These are phyloP conservation scores for Pithys albifrons DNA, from an alignment of 2,113 vertebrate species.

Conservation along the genomic window DNA sequence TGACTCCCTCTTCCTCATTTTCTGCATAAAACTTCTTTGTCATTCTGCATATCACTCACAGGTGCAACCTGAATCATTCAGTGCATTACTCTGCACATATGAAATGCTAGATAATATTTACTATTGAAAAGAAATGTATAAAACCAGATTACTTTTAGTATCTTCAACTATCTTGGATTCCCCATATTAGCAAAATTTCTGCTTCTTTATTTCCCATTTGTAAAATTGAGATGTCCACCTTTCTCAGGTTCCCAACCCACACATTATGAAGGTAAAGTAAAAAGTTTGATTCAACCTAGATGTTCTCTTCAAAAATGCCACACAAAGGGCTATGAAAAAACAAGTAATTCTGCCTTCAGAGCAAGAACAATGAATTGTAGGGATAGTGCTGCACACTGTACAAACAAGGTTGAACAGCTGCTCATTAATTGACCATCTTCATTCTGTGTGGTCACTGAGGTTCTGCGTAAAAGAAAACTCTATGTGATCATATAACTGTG, in stretches of 20 bases:
- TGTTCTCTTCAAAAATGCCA: neutral
- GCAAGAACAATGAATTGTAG: neutral
- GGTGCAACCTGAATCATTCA: rapidly evolving
- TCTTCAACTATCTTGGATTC: neutral
- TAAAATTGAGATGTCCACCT: neutral
- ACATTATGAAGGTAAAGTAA: neutral
- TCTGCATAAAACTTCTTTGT: neutral
- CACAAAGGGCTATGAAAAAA: neutral
- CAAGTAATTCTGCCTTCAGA: neutral
- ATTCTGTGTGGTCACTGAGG: neutral
- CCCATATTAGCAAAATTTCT: neutral
- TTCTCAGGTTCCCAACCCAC: neutral
- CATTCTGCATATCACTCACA: neutral
- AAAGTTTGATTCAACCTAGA: neutral
- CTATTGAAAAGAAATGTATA: neutral
- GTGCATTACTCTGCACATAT: neutral
- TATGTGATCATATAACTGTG: neutral
- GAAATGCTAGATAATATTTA: neutral
- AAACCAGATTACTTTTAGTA: neutral
- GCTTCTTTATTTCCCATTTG: neutral
- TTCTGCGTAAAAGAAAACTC: neutral
- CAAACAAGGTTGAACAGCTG: neutral
- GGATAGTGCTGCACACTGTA: neutral
- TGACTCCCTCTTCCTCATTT: neutral
- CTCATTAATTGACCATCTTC: neutral